These are phyloP conservation scores for Ypsolopha scabrella DNA, from an alignment of 2,888 invertebrate genomes.

Conservation along the genomic window DNA sequence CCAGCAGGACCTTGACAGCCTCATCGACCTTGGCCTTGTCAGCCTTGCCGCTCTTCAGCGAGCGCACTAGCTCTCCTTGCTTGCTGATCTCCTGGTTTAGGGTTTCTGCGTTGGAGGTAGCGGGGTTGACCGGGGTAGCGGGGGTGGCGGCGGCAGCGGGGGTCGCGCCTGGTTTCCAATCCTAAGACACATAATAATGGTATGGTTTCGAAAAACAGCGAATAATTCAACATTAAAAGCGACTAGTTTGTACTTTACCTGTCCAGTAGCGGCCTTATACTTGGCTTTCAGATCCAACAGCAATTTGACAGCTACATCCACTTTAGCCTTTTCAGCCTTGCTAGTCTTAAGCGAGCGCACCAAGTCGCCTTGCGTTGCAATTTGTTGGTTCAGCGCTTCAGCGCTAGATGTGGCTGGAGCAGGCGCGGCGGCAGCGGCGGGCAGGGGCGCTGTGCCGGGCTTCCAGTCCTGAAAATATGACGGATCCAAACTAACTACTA, in stretches of 20 bases:
- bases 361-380: background rate
- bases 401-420: background rate
- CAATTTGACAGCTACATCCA: slow-evolving; percentile 45
- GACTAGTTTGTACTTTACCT: slow-evolving; percentile 17
- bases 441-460: slow-evolving; percentile 18
- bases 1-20: slow-evolving; percentile 70
- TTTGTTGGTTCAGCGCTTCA: background rate
- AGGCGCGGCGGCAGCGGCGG: slow-evolving; percentile 68
- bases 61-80: background rate
- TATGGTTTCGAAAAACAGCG: background rate
- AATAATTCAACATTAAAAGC: too few species aligned
- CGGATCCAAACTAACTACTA: too few species aligned
- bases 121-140: slow-evolving; percentile 31
- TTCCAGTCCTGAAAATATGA: slow-evolving; percentile 22
- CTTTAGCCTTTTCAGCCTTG: background rate
- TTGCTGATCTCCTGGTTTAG: background rate
- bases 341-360: background rate
- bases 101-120: background rate
- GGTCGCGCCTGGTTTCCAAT: slow-evolving; percentile 29
- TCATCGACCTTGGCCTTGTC: slow-evolving; percentile 6
- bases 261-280: slow-evolving; percentile 71
- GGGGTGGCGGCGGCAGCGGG: slow-evolving; percentile 60
- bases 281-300: slow-evolving; percentile 80
- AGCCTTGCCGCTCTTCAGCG: background rate
- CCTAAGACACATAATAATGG: background rate